These are phyloP conservation scores for Ophion slaviceki DNA, from an alignment of 2,888 invertebrate genomes.

Conservation along the genomic window DNA sequence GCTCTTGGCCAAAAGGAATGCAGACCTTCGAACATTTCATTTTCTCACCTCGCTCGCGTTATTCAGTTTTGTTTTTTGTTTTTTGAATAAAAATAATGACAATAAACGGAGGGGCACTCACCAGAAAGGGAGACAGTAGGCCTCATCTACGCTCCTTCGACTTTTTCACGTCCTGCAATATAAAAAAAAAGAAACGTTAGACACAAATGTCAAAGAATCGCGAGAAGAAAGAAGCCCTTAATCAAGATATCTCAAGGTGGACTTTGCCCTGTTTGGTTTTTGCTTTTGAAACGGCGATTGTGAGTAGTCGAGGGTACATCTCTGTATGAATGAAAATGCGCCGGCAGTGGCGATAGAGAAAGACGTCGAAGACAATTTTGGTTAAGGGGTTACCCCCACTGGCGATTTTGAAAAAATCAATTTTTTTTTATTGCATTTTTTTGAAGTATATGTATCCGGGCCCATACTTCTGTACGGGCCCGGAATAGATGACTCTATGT, in stretches of 20 bases:
- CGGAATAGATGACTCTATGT: too few relatives aligned
- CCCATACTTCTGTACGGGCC: too few relatives aligned
- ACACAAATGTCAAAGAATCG: not conserved
- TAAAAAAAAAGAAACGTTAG: slow-evolving; percentile 32
- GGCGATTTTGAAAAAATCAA: too few relatives aligned
- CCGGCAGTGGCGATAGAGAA: not conserved
- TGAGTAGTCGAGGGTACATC: not conserved
- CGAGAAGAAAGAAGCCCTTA: too few relatives aligned
- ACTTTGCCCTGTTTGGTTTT: not conserved
- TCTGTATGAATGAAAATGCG: not conserved
- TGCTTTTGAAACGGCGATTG: not conserved
- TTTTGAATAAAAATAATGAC: not conserved
- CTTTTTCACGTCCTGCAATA: slow-evolving; percentile 77
- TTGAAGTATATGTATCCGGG: too few relatives aligned
- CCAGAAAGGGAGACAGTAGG: slow-evolving; percentile 75
- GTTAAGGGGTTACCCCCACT: too few relatives aligned
- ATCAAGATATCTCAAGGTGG: too few relatives aligned
- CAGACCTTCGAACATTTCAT: not conserved
- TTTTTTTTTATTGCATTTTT: too few relatives aligned
- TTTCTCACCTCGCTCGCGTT: slow-evolving; percentile 24
- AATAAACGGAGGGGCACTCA: slow-evolving; percentile 69
- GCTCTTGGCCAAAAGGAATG: not conserved
- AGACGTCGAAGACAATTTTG: slow-evolving; percentile 3
- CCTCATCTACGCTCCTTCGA: slow-evolving; percentile 80
- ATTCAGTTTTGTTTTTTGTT: slow-evolving; percentile 21